Conservation (phyloP, 2,888 invertebrate species). For the Cataglyphis rosenhaueri region DNA sequence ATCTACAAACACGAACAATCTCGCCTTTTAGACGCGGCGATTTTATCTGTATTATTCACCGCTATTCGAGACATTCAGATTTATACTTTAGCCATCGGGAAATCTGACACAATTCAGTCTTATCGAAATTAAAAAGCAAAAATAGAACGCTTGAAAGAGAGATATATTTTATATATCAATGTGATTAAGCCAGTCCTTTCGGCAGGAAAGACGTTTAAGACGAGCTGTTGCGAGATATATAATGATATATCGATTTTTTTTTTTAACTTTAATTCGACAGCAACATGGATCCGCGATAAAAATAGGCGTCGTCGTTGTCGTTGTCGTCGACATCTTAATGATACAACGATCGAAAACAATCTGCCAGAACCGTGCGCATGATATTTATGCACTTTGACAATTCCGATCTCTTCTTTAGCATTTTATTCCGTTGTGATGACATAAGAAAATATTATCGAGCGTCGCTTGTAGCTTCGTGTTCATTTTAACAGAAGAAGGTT, state of each 20-base stretch:
- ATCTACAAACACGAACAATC: not conserved
- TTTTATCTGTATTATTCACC: constrained; percentile 5
- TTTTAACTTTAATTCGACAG: constrained; percentile 63
- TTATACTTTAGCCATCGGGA: constrained; percentile 24
- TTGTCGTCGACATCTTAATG: constrained; percentile 24
- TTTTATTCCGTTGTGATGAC: not conserved
- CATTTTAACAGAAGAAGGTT: constrained; percentile 11
- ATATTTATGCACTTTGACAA: constrained; percentile 55
- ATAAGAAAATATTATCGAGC: not conserved
- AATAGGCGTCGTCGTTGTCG: constrained; percentile 56
- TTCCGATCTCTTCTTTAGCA: constrained; percentile 37
- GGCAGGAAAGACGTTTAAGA: constrained; percentile 36
- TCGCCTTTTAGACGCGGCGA: constrained; percentile 7
- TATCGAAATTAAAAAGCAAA: not conserved
- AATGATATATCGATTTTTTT: constrained; percentile 6
- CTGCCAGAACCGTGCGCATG: constrained; percentile 7
- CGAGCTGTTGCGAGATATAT: constrained; percentile 62
- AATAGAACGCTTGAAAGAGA: constrained; percentile 1
- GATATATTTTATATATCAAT: not conserved
- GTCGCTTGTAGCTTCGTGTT: not conserved
- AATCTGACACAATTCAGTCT: not conserved
- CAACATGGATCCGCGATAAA: constrained; percentile 60
- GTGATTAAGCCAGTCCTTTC: constrained; percentile 39
- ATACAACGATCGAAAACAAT: constrained; percentile 27
- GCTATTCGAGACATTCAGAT: not conserved